Evolutionary conservation across 2,888 invertebrate species (phyloP), one percentile per base, ranked within the genome.

Genomic region (Clivina fossor): DNA sequence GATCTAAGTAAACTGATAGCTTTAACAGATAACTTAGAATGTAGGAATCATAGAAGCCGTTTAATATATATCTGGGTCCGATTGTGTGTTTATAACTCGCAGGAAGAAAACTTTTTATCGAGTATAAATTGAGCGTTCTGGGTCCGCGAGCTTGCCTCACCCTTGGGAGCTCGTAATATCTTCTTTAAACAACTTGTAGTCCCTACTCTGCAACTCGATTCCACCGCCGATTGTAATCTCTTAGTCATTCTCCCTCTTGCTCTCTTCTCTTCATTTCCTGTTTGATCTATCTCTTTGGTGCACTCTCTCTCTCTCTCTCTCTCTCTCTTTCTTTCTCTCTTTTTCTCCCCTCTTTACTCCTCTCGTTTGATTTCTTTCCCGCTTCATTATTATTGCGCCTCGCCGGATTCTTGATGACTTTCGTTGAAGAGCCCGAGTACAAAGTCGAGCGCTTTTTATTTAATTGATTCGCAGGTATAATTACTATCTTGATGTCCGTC

Each of bases 101-200:
- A n/a, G 22, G 38, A 55, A 46, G 47, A 46, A n/a, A 47, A 47
- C 55, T 55, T 55, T 55, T 55, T 55, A 55, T 55, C 32, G 55
- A 47, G 37, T 37, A 54, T 46, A 55, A 47, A 55, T 55, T 55
- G 55, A 55, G 47, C 47, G 38, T 40, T 33, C 47, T 19, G 47
- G 47, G 47, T 55, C 30, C 26, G 7, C n/a, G n/a, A n/a, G n/a
- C 26, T 33, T 20, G 38, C 38, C 19, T 38, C 15, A 33, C 51
- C 47, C 47, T 20, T 3, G 47, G 26, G 55, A 40, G 30, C 38
- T 47, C 47, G 40, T 55, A 55, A 55, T 55, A 47, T 55, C 55
- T 55, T 47, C 55, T 55, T 47, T 47, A 55, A 55, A 47, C 55
- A 47, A 47, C 47, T 55, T 47, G 47, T 55, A 47, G 44, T 37